phyloP scores from a whole-genome alignment of 2,797 vertebrate genomes.

The Sebastolobus altivelis region DNA sequence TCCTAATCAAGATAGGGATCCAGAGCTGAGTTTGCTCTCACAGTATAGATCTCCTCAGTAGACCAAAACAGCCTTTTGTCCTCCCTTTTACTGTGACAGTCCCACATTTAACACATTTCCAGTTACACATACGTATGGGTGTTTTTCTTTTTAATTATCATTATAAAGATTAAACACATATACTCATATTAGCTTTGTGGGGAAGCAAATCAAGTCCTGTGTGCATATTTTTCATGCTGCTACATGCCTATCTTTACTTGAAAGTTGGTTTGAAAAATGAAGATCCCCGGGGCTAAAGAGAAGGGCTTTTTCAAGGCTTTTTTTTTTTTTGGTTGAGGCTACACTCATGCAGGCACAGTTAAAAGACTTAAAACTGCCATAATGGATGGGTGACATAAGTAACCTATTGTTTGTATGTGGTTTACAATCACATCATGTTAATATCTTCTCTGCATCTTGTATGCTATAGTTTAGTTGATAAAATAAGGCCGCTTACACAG shows the following conservation, averaged over 20 bases:
- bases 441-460: neutral
- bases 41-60: slow-evolving; percentile 30
- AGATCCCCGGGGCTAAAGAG: slow-evolving; percentile 75
- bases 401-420: slow-evolving; percentile 7
- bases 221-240: slow-evolving; percentile 88
- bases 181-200: slow-evolving; percentile 58
- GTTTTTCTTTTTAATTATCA: slow-evolving; percentile 4
- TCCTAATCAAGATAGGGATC: slow-evolving; percentile 70
- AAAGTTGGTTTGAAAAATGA: slow-evolving; percentile 74
- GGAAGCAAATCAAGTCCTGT: slow-evolving; percentile 75
- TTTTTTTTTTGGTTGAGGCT: slow-evolving; percentile 50
- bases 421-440: neutral
- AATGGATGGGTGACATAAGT: slow-evolving; percentile 30
- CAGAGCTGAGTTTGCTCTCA: slow-evolving; percentile 28
- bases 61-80: slow-evolving; percentile 16
- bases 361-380: slow-evolving; percentile 36
- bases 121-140: slow-evolving; percentile 14
- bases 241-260: slow-evolving; percentile 83
- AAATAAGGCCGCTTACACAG: neutral
- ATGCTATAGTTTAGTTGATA: neutral
- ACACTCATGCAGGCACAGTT: slow-evolving; percentile 48
- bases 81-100: neutral
- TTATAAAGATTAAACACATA: slow-evolving; percentile 41
- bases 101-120: neutral
- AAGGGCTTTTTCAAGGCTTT: slow-evolving; percentile 58